phyloP scores from a whole-genome alignment of 2,888 invertebrate genomes.

The Crocallis elinguaria region DNA sequence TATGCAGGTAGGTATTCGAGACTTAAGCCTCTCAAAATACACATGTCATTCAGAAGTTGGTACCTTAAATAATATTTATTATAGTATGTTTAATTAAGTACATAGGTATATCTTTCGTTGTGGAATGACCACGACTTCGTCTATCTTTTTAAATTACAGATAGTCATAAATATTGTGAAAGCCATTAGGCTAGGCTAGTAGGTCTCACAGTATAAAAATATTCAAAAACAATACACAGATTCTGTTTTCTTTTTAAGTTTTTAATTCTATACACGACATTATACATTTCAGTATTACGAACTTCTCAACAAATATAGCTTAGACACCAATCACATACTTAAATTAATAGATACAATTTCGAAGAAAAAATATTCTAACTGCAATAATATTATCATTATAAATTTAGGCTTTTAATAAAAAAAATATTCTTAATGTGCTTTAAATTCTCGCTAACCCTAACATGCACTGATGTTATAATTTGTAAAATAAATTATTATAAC shows the following conservation, averaged over 20 bases:
- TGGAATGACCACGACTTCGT: too few species aligned
- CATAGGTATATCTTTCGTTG: too few species aligned
- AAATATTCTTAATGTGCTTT: not conserved
- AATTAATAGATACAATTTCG: conserved; percentile 48
- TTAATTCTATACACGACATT: conserved; percentile 5
- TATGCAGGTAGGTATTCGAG: too few species aligned
- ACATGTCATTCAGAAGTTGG: too few species aligned
- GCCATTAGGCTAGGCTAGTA: too few species aligned
- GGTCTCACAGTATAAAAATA: not conserved
- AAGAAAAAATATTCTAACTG: conserved; percentile 37
- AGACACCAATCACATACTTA: conserved; percentile 49
- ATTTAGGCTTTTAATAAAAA: conserved; percentile 5
- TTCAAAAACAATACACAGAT: too few species aligned
- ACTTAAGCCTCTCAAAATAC: too few species aligned
- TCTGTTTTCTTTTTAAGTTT: not conserved
- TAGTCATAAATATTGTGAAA: too few species aligned
- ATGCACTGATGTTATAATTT: conserved; percentile 2
- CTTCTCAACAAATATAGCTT: conserved; percentile 44
- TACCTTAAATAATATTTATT: too few species aligned
- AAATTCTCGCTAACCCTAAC: not conserved
- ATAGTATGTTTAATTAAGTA: too few species aligned
- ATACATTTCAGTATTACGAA: conserved; percentile 7
- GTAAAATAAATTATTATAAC: not conserved
- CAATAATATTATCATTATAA: conserved; percentile 15
- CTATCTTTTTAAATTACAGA: too few species aligned